Evolutionary conservation across 2,888 invertebrate species (phyloP), one percentile per base, ranked within the genome.

Genomic region (Lycocerus yunnanus): DNA sequence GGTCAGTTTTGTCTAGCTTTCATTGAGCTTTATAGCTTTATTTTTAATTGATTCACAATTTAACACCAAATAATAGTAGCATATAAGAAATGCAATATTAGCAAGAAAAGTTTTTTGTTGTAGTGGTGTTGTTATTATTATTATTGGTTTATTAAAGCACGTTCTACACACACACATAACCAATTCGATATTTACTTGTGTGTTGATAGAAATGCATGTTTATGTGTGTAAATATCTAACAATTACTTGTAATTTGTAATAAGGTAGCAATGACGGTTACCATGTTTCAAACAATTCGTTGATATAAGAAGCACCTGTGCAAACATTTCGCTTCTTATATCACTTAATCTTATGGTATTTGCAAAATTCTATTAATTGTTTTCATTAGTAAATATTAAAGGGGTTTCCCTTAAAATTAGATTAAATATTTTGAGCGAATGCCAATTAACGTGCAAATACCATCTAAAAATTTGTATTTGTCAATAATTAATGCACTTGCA

Each of bases 1-100:
- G 87, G 87, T 87, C 87, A 87, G 87, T 87, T 86, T 83, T 83
- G 84, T 83, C 81, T 79, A 81, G 78, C 83, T 82, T 79, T 79
- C 77, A 70, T 77, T 84, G 76, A 76, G 76, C 76, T 74, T 76
- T 14, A 15, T 74, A 76, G 76, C 76, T 72, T 74, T 21, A 68
- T 71, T 68, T 73, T 68, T 75, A 72, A 69, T 75, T 72, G 43
- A 20, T 63, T 18, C 61, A 63, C 61, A 20, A 63, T 63, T 13
- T 63, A 59, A 72, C 75, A 75, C 75, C 60, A 14, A 43, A 43
- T 43, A 43, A 65, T 75, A 75, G 72, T 75, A n/a, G 75, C 75
- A 72, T 66, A 72, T 43, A 43, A n/a, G 43, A 43, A 43, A 43
- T 43, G 43, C 43, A 43, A 43, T 66, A 58, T 59, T 24, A 43